Base-by-base conservation (phyloP, 2,113 vertebrate genomes). In the Calidris pygmaea region DNA sequence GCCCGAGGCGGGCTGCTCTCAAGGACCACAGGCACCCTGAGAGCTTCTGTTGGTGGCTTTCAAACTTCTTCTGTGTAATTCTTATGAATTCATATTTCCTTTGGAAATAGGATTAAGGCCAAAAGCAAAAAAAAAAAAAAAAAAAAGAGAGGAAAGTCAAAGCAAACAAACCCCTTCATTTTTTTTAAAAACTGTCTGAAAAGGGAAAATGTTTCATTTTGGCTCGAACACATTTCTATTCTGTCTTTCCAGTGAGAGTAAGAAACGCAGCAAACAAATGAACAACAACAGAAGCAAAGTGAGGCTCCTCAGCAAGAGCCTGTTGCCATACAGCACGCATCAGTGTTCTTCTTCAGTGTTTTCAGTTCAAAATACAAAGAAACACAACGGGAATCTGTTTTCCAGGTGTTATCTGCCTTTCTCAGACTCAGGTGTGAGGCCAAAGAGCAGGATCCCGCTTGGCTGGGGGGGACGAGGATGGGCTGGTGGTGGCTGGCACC, bases 321-420 rank as follows among this genome's bases (percentile, higher is more conserved):
- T 85, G 29, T 27, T 87, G 50, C 63, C 58, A 1, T 22, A 50
- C 39, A 6, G 22, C 43, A 37, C 7, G 30, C 7, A 52, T 6
- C 45, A 4, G 30, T 80, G 86, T 60, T 52, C 45, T 50, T 71
- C 27, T 83, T 50, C 10, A 4, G 30, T 41, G 6, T 62, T 81
- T 85, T 65, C 41, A 6, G 16, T n/a, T 72, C 34, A 15, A 81
- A 91, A 62, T 35, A 85, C 14, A 23, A 74, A 89, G 59, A 15
- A 45, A 52, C 23, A 47, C 0, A 2, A 48, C 0, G 0, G 18
- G 66, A 62, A 50, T 1, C 30, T 22, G 7, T 29, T n/a, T 45
- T 35, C 24, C 45, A 45, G 32, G 27, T 68, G 67, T 53, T 30
- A 27, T 3, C 30, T 32, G 37, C 66, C 37, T 58, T 70, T 24